Base-by-base conservation (phyloP, 2,797 vertebrate genomes). In the Sylvia borin region DNA sequence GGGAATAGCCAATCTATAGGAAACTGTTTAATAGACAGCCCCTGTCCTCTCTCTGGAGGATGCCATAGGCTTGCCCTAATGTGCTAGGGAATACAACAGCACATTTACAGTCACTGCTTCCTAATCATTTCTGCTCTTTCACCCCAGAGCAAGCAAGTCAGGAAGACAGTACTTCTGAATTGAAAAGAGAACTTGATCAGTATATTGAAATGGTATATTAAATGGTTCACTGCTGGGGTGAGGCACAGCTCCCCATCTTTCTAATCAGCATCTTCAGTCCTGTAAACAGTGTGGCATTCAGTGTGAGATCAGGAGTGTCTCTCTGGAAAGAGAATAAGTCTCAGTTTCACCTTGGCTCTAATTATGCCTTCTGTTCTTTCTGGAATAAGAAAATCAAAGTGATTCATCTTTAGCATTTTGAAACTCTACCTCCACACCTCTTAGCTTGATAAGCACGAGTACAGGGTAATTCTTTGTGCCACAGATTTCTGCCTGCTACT, bases 381-480 rank as follows among this genome's bases (percentile, higher is more conserved):
- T 93, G 45, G 55, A 78, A 19, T 42, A 55, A 91, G 40, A 67
- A 50, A 78, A 67, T 84, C 36, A 16, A 62, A 66, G 57, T 32
- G 17, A 75, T 81, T 83, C 18, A 26, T 57, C 43, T 60, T 79
- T 3, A 73, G 43, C 16, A 34, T 90, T 90, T 83, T 85, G 85
- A 92, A 96, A 91, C 55, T 0, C 0, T 85, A 72, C 15, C 84
- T 88, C 32, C 43, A 22, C 18, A 13, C 3, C 6, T 22, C 38
- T 82, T 92, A 91, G 78, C 81, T 81, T 67, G 92, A 91, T 94
- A 66, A 90, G n/a, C 51, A 58, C 27, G 68, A 51, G 43, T 34
- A 92, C 81, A 94, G 79, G 81, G 61, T 68, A 48, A 27, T 85
- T 72, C 89, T 91, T 88, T 94, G 87, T 95, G 34, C 58, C n/a